Evolutionary conservation across 2,888 invertebrate species (phyloP).

Genomic region (Holacanthella duospinosa): DNA sequence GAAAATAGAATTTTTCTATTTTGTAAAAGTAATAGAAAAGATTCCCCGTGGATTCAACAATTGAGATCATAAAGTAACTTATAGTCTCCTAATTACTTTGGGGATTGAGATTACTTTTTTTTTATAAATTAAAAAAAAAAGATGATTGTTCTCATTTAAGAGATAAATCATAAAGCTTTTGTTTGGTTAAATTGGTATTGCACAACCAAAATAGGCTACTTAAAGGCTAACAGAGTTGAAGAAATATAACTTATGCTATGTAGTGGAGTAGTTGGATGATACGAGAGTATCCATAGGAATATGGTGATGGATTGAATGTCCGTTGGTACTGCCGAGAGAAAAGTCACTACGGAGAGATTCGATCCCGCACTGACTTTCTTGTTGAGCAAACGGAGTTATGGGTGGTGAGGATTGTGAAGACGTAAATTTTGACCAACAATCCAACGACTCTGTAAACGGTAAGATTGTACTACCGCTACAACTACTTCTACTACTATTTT

Average conservation of each 20-base stretch:
- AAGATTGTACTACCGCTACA: neutral
- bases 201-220: slow-evolving; percentile 1
- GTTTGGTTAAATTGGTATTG: neutral
- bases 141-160: neutral
- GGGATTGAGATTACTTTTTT: no score
- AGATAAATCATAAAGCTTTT: neutral
- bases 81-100: no score
- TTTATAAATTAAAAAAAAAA: neutral
- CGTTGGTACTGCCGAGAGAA: slow-evolving; percentile 21
- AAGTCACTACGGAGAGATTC: slow-evolving; percentile 32
- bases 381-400: slow-evolving; percentile 23
- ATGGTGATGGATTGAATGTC: slow-evolving; percentile 28
- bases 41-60: no score
- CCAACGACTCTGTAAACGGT: neutral
- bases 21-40: no score
- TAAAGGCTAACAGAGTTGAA: no score
- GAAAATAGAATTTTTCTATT: no score
- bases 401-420: slow-evolving; percentile 3
- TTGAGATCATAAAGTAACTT: no score
- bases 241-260: no score
- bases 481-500: neutral
- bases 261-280: slow-evolving; percentile 31
- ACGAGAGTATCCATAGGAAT: slow-evolving; percentile 34
- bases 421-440: neutral
- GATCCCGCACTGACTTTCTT: slow-evolving; percentile 35